Evolutionary conservation across 2,888 invertebrate species (phyloP).

Genomic region (Drosophila barbarae): DNA sequence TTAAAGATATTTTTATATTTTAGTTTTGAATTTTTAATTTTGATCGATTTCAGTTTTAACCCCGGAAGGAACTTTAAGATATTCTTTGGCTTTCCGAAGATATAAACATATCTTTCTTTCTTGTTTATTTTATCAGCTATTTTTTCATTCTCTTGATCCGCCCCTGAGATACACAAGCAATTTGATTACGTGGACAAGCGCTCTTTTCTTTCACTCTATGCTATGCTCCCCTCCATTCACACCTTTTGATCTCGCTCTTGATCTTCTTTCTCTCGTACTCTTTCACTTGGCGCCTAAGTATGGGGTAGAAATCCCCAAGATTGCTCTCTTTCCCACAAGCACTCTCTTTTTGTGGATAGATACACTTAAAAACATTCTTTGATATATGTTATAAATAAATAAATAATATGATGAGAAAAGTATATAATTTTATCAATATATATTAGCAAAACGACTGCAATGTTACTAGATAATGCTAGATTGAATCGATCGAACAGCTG

Average conservation of each 20-base stretch:
- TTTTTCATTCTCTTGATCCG: constrained; percentile 25
- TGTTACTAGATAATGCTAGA: no score
- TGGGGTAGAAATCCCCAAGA: neutral
- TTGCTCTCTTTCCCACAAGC: neutral
- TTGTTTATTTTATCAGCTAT: neutral
- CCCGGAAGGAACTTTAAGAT: neutral
- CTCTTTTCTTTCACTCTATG: constrained; percentile 6
- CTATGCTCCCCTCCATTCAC: constrained; percentile 6
- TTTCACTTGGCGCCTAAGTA: constrained; percentile 1
- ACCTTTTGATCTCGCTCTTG: neutral
- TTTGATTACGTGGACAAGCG: constrained; percentile 70
- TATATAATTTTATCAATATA: no score
- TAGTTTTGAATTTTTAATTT: neutral
- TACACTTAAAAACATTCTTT: neutral
- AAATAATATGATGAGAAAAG: no score
- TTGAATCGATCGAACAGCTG: no score
- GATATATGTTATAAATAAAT: no score
- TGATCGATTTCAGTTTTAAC: neutral
- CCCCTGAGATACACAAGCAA: constrained; percentile 39
- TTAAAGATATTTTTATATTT: no score
- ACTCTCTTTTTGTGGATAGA: constrained; percentile 1
- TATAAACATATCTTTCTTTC: neutral
- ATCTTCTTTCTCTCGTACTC: constrained; percentile 15
- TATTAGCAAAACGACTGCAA: no score
- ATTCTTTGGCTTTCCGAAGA: neutral